These are phyloP conservation scores for Mastomys natalensis DNA, from an alignment of 2,113 vertebrate genomes.

Conservation along the genomic window DNA sequence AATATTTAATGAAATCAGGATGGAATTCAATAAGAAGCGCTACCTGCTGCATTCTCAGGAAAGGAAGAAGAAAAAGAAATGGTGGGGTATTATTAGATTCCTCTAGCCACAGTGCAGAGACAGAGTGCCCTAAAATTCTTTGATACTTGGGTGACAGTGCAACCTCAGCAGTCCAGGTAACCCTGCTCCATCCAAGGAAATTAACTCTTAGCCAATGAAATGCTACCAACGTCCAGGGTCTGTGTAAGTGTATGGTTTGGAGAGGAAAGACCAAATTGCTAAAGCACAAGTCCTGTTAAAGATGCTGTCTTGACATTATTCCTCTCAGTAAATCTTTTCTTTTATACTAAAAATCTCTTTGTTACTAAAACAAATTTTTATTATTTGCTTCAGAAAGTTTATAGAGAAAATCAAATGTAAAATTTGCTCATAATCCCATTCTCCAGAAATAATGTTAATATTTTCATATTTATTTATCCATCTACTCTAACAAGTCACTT, in stretches of 20 bases:
- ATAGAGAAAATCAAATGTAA: conserved; percentile 51
- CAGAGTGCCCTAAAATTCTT: conserved; percentile 77
- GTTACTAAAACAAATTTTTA: conserved; percentile 4
- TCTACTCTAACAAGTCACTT: not conserved
- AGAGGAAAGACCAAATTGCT: not conserved
- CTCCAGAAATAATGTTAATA: not conserved
- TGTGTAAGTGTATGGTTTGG: not conserved
- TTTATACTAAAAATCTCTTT: conserved; percentile 17
- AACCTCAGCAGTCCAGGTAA: not conserved
- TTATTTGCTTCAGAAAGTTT: conserved; percentile 33
- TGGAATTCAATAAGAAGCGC: conserved; percentile 95
- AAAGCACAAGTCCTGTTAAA: not conserved
- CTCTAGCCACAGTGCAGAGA: conserved; percentile 81
- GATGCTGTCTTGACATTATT: not conserved
- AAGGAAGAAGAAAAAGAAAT: conserved; percentile 75
- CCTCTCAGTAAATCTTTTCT: not conserved
- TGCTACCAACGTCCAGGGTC: not conserved
- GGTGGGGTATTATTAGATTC: conserved; percentile 89
- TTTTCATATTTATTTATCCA: conserved; percentile 28
- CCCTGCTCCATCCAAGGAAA: not conserved
- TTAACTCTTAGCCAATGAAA: not conserved
- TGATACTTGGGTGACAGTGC: not conserved
- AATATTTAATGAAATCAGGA: conserved; percentile 98
- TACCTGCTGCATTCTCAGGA: conserved; percentile 91
- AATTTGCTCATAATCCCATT: not conserved